phyloP scores from a whole-genome alignment of 2,797 vertebrate species.

The Harpagifer antarcticus region DNA sequence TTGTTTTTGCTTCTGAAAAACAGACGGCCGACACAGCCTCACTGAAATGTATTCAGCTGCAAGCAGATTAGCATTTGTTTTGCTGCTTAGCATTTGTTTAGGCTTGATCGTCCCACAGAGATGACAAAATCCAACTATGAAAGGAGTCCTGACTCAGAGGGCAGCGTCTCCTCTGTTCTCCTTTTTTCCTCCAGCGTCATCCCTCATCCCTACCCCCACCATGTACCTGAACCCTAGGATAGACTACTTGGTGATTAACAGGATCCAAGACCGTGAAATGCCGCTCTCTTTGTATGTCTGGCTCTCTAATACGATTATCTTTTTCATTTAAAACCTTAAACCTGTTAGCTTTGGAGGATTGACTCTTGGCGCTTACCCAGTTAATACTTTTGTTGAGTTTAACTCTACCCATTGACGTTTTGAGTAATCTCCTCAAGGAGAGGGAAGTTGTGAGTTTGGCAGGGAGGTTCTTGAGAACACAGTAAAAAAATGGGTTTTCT shows the following conservation, averaged over 20 bases:
- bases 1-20: constrained; percentile 36
- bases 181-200: constrained; percentile 14
- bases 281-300: constrained; percentile 71
- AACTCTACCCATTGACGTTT: constrained; percentile 65
- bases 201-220: constrained; percentile 22
- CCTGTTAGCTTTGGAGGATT: constrained; percentile 84
- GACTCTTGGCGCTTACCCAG: constrained; percentile 77
- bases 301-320: constrained; percentile 82
- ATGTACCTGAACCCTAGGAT: constrained; percentile 71
- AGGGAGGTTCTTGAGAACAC: constrained; percentile 17
- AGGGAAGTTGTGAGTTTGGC: constrained; percentile 21
- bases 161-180: constrained; percentile 25
- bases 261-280: constrained; percentile 73
- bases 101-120: constrained; percentile 39
- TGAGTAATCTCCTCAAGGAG: constrained; percentile 57
- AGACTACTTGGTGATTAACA: constrained; percentile 75
- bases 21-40: constrained; percentile 37
- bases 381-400: constrained; percentile 74
- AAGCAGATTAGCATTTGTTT: constrained; percentile 67
- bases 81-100: constrained; percentile 59
- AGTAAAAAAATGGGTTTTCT: constrained; percentile 1
- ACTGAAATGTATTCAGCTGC: constrained; percentile 49
- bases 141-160: constrained; percentile 49
- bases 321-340: constrained; percentile 84
- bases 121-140: constrained; percentile 48